Percentiles rank a stretch among this genome's conserved stretches.
phyloP scores from a whole-genome alignment of 2,797 vertebrate genomes.

The Hypotaenidia philippensis region DNA sequence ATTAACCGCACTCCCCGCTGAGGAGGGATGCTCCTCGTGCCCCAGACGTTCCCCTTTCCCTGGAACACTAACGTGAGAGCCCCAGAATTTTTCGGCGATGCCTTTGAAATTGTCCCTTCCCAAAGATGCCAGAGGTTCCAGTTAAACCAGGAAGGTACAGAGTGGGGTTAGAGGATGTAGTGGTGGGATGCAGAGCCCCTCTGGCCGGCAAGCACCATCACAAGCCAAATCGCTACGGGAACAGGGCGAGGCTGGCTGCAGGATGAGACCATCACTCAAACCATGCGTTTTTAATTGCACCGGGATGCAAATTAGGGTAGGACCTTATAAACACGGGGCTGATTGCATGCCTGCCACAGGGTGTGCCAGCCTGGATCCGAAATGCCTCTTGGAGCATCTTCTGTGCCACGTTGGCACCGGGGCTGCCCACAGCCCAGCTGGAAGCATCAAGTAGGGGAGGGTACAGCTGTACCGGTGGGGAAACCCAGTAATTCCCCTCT shows the following conservation, averaged over 20 bases:
- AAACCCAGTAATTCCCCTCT: background rate
- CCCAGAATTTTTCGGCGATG: background rate
- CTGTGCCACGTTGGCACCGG: background rate
- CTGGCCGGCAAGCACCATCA: fast-evolving
- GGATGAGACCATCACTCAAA: background rate
- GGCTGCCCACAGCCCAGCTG: background rate
- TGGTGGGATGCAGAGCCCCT: background rate
- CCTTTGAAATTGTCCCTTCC: background rate
- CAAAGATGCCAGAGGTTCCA: background rate
- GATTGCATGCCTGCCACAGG: background rate
- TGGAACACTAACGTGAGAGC: fast-evolving
- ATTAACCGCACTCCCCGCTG: fast-evolving
- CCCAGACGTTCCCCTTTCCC: background rate
- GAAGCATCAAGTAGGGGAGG: background rate
- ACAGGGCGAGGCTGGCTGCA: background rate
- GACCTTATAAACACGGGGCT: background rate
- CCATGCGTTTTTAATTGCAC: background rate
- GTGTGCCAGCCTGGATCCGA: background rate
- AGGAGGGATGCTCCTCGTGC: background rate
- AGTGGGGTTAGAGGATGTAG: fast-evolving
- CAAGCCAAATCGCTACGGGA: background rate
- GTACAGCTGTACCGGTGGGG: background rate
- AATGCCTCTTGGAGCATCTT: background rate
- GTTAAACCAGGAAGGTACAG: background rate
- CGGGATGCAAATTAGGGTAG: background rate